Base-by-base conservation (phyloP, 1,140 invertebrate genomes). In the Drosophila auraria region DNA sequence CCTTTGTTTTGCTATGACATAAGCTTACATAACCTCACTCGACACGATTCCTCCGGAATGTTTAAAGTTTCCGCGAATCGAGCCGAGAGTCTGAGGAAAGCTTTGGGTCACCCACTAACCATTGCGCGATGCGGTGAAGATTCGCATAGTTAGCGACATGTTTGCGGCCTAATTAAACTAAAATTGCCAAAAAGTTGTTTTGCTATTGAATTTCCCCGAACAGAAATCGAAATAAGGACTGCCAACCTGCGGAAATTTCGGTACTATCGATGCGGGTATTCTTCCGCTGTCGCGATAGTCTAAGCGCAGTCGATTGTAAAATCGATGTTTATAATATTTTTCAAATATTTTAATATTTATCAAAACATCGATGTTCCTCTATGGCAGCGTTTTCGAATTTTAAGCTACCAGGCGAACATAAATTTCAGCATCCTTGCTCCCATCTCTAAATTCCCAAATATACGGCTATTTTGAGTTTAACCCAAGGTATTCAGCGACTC, bases 21-120 rank as follows among this genome's bases (percentile, higher is more conserved):
- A 90, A 90, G 86, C 64, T 90, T 90, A 90, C 72, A 86, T 90
- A 90, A 90, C 86, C 86, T 80, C 68, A 90, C 65, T 72, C 15
- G 36, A 20, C 56, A 25, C 38, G 49, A 68, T 69, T 65, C 15
- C 33, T 40, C 40, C n/a, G 3, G 33, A 73, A 27, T 50, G 27
- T 15, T 49, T 3, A 20, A 27, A 17, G 2, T n/a, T 73, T 54
- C 23, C 27, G 11, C n/a, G 12, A 23, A 23, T 27, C 44, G 15
- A 11, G n/a, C 17, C n/a, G 45, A n/a, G 23, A 27, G 30, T 25
- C 17, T 23, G 14, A 6, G 15, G 8, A 7, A 5, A 45, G 27
- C 25, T 44, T 15, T 45, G 2, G 23, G 20, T 8, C 27, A 14
- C 2, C 5, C 56, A 90, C 86, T 80, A 86, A 90, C 86, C 86